Evolutionary conservation across 2,113 vertebrate genomes (phyloP), one percentile per base, ranked within the genome.

Genomic region (Pseudorectes ferrugineus): DNA sequence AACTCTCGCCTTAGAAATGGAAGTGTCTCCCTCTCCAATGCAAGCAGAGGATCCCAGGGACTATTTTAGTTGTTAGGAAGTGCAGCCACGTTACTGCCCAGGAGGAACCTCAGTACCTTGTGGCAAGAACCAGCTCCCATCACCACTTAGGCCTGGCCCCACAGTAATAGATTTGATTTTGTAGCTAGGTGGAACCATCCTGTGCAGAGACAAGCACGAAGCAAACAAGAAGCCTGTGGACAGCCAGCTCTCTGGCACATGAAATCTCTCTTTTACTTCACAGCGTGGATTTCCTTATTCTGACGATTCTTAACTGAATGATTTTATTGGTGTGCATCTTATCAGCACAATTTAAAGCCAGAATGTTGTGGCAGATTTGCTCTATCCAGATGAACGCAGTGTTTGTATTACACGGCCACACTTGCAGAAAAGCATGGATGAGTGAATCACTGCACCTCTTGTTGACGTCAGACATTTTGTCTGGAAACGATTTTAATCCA

Each of bases 401-500:
- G 25, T 65, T 84, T 84, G 66, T 42, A 10, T 73, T 88, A 36
- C 26, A 26, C 3, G 33, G 51, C 38, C 66, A 66, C 31, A n/a
- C 24, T 76, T 59, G 46, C 66, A 91, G 71, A 73, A 89, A 85
- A 89, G 19, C 38, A 49, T 28, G 38, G 46, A 71, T 88, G 38
- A 79, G 58, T 82, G 77, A 75, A 94, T 79, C 70, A 85, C 49
- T 33, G 23, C 35, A 66, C 11, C 24, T 76, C 59, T 66, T 43
- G 38, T 18, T 72, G 82, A 90, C 31, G 35, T 92, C 67, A 96
- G 49, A 78, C 14, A 76, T 79, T 92, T 82, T 91, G 51, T 91
- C 81, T 89, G 77, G 70, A 89, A 87, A 85, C 51, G 1, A 91
- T 88, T 91, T 96, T 91, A 59, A 76, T 59, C 86, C 70, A 83